phyloP scores from a whole-genome alignment of 2,888 invertebrate genomes.

The Tenthredo scrophulariae region DNA sequence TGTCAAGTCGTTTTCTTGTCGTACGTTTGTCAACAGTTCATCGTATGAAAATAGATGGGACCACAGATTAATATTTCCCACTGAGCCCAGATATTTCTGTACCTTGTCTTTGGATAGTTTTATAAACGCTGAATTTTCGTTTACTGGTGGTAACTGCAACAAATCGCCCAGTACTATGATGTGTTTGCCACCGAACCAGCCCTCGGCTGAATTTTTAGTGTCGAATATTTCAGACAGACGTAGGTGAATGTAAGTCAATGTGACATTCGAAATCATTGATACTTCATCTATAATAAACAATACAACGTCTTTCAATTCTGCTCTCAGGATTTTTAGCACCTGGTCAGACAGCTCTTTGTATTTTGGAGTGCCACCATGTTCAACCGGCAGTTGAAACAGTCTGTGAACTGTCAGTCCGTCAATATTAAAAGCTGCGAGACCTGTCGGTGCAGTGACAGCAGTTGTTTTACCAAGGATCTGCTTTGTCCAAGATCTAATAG shows the following conservation, averaged over 20 bases:
- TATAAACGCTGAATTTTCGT: conserved; percentile 65
- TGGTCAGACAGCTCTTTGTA: conserved; percentile 66
- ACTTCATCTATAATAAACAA: conserved; percentile 68
- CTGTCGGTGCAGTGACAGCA: conserved; percentile 69
- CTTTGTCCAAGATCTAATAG: conserved; percentile 62
- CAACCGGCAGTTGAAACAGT: conserved; percentile 52
- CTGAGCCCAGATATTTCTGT: conserved; percentile 59
- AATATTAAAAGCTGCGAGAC: conserved; percentile 71
- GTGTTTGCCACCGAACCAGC: conserved; percentile 69
- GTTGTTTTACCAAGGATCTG: conserved; percentile 62
- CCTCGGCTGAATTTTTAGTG: conserved; percentile 63
- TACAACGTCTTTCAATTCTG: conserved; percentile 64
- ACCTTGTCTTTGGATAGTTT: conserved; percentile 61
- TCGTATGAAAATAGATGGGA: conserved; percentile 62
- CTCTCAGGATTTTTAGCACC: conserved; percentile 63
- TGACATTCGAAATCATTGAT: conserved; percentile 63
- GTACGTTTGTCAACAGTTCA: conserved; percentile 62
- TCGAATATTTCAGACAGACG: conserved; percentile 67
- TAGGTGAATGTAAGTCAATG: conserved; percentile 64
- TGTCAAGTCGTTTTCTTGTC: conserved; percentile 58
- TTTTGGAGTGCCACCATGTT: conserved; percentile 67
- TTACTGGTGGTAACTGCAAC: conserved; percentile 69
- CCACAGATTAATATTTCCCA: conserved; percentile 64
- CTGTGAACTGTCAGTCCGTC: conserved; percentile 70
- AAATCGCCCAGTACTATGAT: conserved; percentile 69